These are phyloP conservation scores for Phortica variegata DNA, from an alignment of 1,140 invertebrate genomes.

Conservation along the genomic window DNA sequence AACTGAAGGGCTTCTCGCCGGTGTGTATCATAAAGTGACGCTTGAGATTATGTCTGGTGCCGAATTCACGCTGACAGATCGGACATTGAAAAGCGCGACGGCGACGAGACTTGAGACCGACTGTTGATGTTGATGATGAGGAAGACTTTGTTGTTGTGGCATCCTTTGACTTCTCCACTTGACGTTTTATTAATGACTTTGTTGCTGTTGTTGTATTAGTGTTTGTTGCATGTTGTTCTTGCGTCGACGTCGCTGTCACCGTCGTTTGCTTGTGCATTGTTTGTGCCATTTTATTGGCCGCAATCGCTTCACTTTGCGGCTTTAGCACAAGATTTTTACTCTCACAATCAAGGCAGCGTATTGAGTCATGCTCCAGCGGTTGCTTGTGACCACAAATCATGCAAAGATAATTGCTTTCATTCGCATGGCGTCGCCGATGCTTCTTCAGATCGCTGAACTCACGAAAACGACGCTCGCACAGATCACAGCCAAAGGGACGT, in stretches of 20 bases:
- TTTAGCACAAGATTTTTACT: constrained; percentile 37
- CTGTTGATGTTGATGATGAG: no score
- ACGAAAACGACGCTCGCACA: constrained; percentile 64
- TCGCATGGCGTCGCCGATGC: constrained; percentile 61
- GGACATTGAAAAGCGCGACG: constrained; percentile 40
- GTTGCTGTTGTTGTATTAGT: neutral
- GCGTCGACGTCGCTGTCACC: neutral
- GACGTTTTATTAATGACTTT: no score
- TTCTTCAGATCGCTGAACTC: constrained; percentile 60
- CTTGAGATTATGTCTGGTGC: constrained; percentile 52
- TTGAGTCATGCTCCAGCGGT: constrained; percentile 43
- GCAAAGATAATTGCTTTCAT: constrained; percentile 65
- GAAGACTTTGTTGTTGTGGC: no score
- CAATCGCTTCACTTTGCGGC: constrained; percentile 6
- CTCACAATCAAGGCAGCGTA: constrained; percentile 41
- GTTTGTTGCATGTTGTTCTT: neutral
- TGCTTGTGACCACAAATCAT: constrained; percentile 42
- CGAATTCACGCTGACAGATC: constrained; percentile 46
- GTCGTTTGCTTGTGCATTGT: constrained; percentile 7
- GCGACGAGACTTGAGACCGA: constrained; percentile 13
- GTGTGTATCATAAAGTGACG: constrained; percentile 55
- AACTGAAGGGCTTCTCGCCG: constrained; percentile 50
- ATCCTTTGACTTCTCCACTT: no score
- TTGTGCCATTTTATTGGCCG: neutral
- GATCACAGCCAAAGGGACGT: constrained; percentile 54